Percentiles rank a stretch among this genome's conserved stretches.
phyloP scores from a whole-genome alignment of 2,113 vertebrate genomes.

The Catagonus wagneri region DNA sequence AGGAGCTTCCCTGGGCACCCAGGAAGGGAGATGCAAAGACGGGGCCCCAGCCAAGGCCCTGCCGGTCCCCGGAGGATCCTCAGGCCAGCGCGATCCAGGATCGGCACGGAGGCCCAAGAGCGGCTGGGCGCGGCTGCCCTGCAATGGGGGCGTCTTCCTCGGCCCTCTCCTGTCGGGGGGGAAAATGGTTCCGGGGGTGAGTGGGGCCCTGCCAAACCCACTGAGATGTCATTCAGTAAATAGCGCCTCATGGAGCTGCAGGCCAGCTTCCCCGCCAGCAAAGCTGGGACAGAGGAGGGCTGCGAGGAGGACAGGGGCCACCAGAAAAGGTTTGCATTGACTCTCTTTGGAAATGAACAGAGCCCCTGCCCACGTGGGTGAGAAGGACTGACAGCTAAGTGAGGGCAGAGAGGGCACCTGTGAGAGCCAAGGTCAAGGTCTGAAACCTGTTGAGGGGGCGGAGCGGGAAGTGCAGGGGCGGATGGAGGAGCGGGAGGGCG shows the following conservation, averaged over 20 bases:
- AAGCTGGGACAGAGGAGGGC: not conserved
- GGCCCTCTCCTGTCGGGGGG: not conserved
- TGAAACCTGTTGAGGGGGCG: accelerated
- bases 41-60: slow-evolving; percentile 26
- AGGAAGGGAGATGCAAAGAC: slow-evolving; percentile 68
- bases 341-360: not conserved
- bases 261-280: not conserved
- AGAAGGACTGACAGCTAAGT: accelerated
- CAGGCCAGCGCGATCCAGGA: not conserved
- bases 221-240: not conserved
- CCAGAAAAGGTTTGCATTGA: not conserved
- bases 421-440: not conserved
- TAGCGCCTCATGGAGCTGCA: not conserved
- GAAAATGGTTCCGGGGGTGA: not conserved
- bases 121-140: not conserved
- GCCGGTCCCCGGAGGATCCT: not conserved
- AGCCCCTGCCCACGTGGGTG: accelerated
- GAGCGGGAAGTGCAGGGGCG: accelerated
- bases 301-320: accelerated
- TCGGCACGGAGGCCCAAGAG: not conserved
- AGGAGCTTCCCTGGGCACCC: slow-evolving; percentile 83
- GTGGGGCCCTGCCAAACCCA: not conserved
- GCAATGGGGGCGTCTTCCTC: not conserved
- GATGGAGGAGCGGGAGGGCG: no score
- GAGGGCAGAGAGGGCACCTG: not conserved